These are phyloP conservation scores for Liposcelis brunnea DNA, from an alignment of 2,888 invertebrate species.

Conservation along the genomic window DNA sequence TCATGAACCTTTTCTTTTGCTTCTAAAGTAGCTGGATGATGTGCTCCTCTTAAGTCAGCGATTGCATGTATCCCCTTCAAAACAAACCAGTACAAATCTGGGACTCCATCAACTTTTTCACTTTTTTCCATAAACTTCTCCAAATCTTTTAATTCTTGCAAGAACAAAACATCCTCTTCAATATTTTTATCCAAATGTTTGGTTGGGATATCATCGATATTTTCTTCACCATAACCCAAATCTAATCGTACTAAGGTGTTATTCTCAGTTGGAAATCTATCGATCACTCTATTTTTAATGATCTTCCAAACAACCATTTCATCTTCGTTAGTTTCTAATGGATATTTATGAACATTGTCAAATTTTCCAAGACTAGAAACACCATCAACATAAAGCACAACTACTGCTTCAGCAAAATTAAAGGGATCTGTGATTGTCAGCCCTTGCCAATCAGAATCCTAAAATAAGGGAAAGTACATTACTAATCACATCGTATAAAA, in stretches of 20 bases:
- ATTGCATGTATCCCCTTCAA: constrained; percentile 43
- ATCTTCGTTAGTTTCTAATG: constrained; percentile 40
- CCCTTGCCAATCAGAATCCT: constrained; percentile 51
- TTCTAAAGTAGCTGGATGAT: constrained; percentile 44
- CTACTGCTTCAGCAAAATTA: constrained; percentile 49
- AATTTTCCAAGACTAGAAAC: constrained; percentile 27
- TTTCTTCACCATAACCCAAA: constrained; percentile 41
- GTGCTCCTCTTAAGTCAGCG: constrained; percentile 43
- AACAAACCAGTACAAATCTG: constrained; percentile 50
- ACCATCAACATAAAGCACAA: constrained; percentile 53
- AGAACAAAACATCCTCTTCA: constrained; percentile 13
- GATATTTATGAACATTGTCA: constrained; percentile 35
- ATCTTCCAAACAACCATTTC: constrained; percentile 38
- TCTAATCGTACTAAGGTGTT: constrained; percentile 45
- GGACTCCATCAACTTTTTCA: constrained; percentile 34
- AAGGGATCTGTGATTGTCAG: constrained; percentile 52
- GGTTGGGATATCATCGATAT: constrained; percentile 32
- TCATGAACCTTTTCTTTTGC: constrained; percentile 30
- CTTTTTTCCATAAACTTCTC: constrained; percentile 24
- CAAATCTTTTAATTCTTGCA: constrained; percentile 6
- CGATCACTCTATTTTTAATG: constrained; percentile 26
- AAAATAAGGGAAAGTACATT: constrained; percentile 15
- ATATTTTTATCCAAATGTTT: constrained; percentile 15
- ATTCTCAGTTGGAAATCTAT: constrained; percentile 36
- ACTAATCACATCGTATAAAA: background rate